Conservation (phyloP, 2,113 vertebrate species). For the Myrmophylax atrothorax region DNA sequence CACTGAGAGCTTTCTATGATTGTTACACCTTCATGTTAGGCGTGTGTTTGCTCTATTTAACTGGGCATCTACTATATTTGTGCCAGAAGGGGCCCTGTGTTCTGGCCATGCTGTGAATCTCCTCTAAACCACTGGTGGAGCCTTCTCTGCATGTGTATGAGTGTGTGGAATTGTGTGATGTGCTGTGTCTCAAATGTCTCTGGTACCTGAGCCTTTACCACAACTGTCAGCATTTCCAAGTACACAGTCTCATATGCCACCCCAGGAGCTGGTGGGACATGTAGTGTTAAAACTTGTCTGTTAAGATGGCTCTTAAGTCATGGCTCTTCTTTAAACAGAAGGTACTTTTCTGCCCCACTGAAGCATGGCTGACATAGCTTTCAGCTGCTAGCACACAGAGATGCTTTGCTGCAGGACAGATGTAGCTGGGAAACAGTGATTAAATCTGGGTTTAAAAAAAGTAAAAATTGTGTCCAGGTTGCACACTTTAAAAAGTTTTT, state of each 20-base stretch:
- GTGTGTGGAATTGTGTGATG: neutral
- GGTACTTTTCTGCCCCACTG: constrained; percentile 16
- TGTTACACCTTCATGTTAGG: neutral
- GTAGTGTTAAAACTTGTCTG: neutral
- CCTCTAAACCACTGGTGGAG: neutral
- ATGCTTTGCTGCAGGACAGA: neutral
- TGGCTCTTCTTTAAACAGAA: constrained; percentile 46
- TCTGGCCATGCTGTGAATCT: neutral
- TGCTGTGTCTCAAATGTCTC: neutral
- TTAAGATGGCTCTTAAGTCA: neutral
- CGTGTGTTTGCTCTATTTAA: neutral
- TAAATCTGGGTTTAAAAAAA: neutral
- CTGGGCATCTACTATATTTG: neutral
- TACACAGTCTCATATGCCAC: neutral
- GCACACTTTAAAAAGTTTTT: too few relatives aligned
- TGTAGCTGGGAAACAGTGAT: neutral
- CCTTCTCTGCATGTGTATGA: neutral
- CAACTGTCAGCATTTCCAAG: neutral
- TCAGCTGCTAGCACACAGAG: neutral
- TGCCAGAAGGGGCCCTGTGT: neutral
- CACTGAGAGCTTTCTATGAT: neutral
- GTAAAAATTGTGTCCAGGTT: neutral
- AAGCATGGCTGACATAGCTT: neutral
- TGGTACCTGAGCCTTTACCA: neutral
- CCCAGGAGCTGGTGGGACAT: neutral